Evolutionary conservation across 2,113 vertebrate genomes (phyloP), one percentile per base, ranked within the genome.

Genomic region (Rhinichthys klamathensis): DNA sequence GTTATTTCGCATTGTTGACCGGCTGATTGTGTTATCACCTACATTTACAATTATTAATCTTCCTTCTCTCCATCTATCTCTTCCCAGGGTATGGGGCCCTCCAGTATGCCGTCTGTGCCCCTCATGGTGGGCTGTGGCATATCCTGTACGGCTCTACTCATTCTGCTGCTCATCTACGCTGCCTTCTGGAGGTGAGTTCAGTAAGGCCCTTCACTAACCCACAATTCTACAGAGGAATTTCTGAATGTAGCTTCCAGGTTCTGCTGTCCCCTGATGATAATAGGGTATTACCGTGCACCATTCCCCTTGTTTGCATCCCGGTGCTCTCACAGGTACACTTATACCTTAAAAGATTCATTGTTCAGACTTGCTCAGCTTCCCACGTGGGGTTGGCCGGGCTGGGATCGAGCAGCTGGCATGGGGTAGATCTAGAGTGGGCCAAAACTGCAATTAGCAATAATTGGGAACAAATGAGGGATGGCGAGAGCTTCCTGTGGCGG

Each of bases 51-150:
- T 16, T 8, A 63, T 32, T 63, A 58, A 32, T 85, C 21, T 74
- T 41, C 32, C 35, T 41, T 69, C 23, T 82, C 56, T 85, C 32
- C 38, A n/a, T 87, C 10, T 25, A 69, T 72, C 72, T 80, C 63
- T 84, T 23, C 46, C 8, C 80, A 99, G 98, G 96, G 95, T 85
- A 97, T 99, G 96, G 97, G 97, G 93, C 94, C 95, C 56, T 93
- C 95, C 23, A 95, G 96, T 83, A 92, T 97, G 77, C 97, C 97
- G 0, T 99, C 97, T 0, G 96, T 99, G 84, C 97, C 98, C 0
- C 95, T 99, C 44, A 97, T 99, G 97, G 98, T 99, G 18, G 98
- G 98, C 87, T 98, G 98, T 2, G 97, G 97, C 0, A 95, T 99
- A 72, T 99, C 98, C 90, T 99, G 97, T 93, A 96, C 97, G 77